phyloP scores from a whole-genome alignment of 2,797 vertebrate genomes.

The Bryconaethiops microstoma region DNA sequence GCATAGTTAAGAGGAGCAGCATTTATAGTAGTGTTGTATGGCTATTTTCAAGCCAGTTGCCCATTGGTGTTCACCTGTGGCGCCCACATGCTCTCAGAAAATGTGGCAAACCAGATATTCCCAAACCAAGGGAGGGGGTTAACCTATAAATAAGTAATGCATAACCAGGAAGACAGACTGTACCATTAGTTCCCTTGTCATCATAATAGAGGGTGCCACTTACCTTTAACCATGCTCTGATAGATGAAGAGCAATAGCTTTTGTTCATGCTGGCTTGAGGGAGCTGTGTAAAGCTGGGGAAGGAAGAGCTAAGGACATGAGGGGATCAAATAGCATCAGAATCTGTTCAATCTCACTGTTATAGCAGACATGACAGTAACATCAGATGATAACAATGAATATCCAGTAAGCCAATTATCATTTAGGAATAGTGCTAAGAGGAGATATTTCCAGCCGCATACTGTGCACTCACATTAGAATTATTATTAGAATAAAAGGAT shows the following conservation, averaged over 20 bases:
- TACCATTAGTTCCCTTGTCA: slow-evolving; percentile 64
- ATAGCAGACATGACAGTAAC: slow-evolving; percentile 30
- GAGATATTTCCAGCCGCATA: slow-evolving; percentile 30
- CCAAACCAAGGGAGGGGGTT: slow-evolving; percentile 42
- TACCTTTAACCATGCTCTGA: slow-evolving; percentile 71
- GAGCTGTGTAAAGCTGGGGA: slow-evolving; percentile 65
- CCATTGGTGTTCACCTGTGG: slow-evolving; percentile 53
- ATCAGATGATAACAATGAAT: slow-evolving; percentile 37
- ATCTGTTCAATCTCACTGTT: slow-evolving; percentile 12
- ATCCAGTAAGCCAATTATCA: slow-evolving; percentile 51
- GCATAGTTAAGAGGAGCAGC: background rate
- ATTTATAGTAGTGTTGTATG: slow-evolving; percentile 27
- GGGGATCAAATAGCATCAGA: slow-evolving; percentile 64
- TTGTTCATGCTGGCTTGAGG: slow-evolving; percentile 61
- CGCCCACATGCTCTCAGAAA: slow-evolving; percentile 52
- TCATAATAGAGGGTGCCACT: slow-evolving; percentile 68
- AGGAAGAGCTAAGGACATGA: slow-evolving; percentile 52
- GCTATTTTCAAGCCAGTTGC: slow-evolving; percentile 27
- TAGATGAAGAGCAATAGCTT: slow-evolving; percentile 62
- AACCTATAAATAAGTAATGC: slow-evolving; percentile 62
- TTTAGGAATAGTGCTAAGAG: slow-evolving; percentile 37
- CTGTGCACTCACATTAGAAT: slow-evolving; percentile 1
- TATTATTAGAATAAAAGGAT: slow-evolving; percentile 28
- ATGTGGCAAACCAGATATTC: slow-evolving; percentile 51
- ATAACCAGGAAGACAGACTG: slow-evolving; percentile 53